Evolutionary conservation across 2,113 vertebrate genomes (phyloP), one percentile per base, ranked within the genome.

Genomic region (Butorides virescens): DNA sequence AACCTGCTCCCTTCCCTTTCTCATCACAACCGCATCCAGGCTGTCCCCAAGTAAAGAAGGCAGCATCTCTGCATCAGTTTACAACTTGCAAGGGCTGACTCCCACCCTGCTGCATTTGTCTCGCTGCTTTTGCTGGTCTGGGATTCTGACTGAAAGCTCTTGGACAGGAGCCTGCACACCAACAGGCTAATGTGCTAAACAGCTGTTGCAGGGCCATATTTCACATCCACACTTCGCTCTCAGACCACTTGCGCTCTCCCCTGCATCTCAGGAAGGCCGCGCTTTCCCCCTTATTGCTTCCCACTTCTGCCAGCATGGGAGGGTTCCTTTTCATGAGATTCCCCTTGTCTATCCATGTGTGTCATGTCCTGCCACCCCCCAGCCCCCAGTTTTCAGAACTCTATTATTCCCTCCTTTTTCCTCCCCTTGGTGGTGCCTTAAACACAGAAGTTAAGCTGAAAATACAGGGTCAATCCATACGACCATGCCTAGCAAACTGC

Each of bases 101-200:
- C 92, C 79, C 80, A 76, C 30, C 70, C 86, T 81, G 61, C 83
- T 86, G 53, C 87, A n/a, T 95, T 80, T 78, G 84, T 78, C 29
- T 83, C 15, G 3, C 85, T 79, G 94, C 81, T 92, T 39, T 61
- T 90, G 70, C 77, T 34, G 74, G 82, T 19, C 76, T 79, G 92
- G 73, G 84, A 34, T 15, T 90, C 56, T 70, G 89, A 15, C 26
- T 36, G 86, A 63, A 68, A 82, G 62, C 80, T 52, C 73, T 92
- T 89, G 96, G 83, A 9, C 7, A 8, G 81, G n/a, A 83, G 79
- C 94, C 92, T 87, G 87, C 88, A 58, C 59, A 34, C 91, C 93
- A 91, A 63, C 58, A 49, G 72, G 30, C 86, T 92, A 39, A 91
- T 83, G 90, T 82, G 89, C 95, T 75, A 15, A 92, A 34, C 94